Evolutionary conservation across 2,888 invertebrate species (phyloP).

Genomic region (Podotricha telesiphe): DNA sequence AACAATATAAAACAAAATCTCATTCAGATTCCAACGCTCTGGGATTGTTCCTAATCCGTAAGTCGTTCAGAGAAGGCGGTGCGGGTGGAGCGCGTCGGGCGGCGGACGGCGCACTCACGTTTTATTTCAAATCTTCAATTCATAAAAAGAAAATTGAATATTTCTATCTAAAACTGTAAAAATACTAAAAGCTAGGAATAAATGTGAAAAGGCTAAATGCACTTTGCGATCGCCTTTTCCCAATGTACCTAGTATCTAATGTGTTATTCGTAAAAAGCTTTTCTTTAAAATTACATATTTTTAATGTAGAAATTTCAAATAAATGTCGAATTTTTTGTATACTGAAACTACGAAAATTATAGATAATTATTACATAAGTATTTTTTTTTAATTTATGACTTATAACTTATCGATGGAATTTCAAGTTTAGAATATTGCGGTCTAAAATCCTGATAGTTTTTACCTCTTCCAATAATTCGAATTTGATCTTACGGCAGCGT

Average conservation of each 20-base stretch:
- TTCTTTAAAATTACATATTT: neutral
- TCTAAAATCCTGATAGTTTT: no score
- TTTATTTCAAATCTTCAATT: neutral
- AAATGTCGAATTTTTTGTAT: no score
- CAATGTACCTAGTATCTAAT: neutral
- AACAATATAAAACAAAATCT: conserved; percentile 14
- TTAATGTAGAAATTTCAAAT: no score
- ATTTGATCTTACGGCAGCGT: no score
- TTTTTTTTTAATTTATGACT: no score
- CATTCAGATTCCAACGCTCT: neutral
- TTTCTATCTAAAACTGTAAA: conserved; percentile 1
- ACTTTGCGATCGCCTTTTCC: neutral
- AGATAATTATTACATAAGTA: no score
- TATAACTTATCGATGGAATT: no score
- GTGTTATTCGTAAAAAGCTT: neutral
- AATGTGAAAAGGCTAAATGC: neutral
- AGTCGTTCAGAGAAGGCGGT: neutral
- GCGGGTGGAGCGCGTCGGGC: neutral
- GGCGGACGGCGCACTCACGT: neutral
- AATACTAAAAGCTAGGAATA: neutral
- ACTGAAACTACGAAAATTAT: no score
- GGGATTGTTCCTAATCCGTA: neutral
- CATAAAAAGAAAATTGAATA: neutral
- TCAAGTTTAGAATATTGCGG: no score
- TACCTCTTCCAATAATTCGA: no score